phyloP scores from a whole-genome alignment of 2,888 invertebrate genomes.

The Agrotis clavis region DNA sequence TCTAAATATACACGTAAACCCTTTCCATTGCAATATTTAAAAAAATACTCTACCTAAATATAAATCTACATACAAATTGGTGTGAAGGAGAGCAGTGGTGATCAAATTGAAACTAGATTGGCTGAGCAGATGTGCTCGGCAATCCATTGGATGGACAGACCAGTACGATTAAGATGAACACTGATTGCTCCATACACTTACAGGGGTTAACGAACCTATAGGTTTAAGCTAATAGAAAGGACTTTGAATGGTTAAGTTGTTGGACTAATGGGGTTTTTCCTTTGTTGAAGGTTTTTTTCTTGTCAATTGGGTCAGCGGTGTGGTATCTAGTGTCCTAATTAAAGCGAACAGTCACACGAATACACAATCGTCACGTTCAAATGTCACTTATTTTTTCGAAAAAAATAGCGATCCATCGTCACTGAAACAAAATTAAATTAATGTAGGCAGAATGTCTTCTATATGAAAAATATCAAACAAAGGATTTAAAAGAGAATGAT shows the following conservation, averaged over 20 bases:
- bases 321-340: not conserved
- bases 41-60: conserved; percentile 43
- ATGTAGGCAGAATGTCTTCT: no score
- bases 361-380: not conserved
- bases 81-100: conserved; percentile 54
- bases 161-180: conserved; percentile 57
- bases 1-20: no score
- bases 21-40: not conserved
- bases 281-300: not conserved
- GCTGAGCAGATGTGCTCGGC: conserved; percentile 68
- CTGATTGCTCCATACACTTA: conserved; percentile 68
- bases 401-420: no score
- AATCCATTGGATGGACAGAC: conserved; percentile 67
- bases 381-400: not conserved
- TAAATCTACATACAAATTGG: conserved; percentile 73
- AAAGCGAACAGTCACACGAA: not conserved
- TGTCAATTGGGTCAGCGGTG: not conserved
- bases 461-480: no score
- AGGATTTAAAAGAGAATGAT: no score
- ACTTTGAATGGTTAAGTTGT: conserved; percentile 21
- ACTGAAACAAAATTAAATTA: no score
- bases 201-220: conserved; percentile 65
- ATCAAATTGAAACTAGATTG: conserved; percentile 75
- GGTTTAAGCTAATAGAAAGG: conserved; percentile 31
- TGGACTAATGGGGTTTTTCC: conserved; percentile 1